These are phyloP conservation scores for Listrodromus nycthemerus DNA, from an alignment of 2,888 invertebrate species.

Conservation along the genomic window DNA sequence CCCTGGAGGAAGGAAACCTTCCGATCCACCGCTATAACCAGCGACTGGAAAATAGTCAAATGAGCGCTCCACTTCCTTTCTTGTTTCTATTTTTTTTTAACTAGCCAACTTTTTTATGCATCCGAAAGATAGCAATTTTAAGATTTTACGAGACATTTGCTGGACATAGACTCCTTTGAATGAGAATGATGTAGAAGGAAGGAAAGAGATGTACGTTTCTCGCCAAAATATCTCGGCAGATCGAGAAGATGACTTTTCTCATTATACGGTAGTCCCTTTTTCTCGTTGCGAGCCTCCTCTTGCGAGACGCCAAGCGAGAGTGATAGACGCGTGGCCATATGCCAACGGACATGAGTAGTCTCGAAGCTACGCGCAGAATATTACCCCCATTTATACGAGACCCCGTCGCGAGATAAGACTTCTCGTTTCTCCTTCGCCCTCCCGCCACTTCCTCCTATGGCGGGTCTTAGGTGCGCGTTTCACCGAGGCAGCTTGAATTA, in stretches of 20 bases:
- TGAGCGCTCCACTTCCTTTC: slow-evolving; percentile 14
- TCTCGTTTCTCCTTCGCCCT: slow-evolving; percentile 45
- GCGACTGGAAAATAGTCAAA: slow-evolving; percentile 56
- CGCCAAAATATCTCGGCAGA: slow-evolving; percentile 57
- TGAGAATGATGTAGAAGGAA: neutral
- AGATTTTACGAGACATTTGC: slow-evolving; percentile 36
- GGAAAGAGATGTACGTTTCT: slow-evolving; percentile 15
- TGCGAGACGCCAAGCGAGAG: slow-evolving; percentile 42
- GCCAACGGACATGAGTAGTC: slow-evolving; percentile 68
- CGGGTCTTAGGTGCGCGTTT: slow-evolving; percentile 48
- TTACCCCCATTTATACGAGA: slow-evolving; percentile 70
- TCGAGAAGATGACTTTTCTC: slow-evolving; percentile 66
- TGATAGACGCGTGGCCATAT: slow-evolving; percentile 70
- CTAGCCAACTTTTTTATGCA: slow-evolving; percentile 41
- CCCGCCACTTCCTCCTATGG: slow-evolving; percentile 30
- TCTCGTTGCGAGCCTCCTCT: slow-evolving; percentile 27
- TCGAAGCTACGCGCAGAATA: slow-evolving; percentile 70
- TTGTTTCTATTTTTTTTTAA: neutral
- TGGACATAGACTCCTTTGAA: slow-evolving; percentile 22
- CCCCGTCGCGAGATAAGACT: slow-evolving; percentile 68
- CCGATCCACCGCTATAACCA: slow-evolving; percentile 29
- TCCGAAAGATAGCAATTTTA: slow-evolving; percentile 26
- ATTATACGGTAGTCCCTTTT: slow-evolving; percentile 61
- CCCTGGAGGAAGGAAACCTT: slow-evolving; percentile 35
- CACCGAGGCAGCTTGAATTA: slow-evolving; percentile 43